A percentile compares a stretch with the other conserved stretches of the same genome.
phyloP scores from a whole-genome alignment of 2,797 vertebrate species.

The Simalia tracyae region DNA sequence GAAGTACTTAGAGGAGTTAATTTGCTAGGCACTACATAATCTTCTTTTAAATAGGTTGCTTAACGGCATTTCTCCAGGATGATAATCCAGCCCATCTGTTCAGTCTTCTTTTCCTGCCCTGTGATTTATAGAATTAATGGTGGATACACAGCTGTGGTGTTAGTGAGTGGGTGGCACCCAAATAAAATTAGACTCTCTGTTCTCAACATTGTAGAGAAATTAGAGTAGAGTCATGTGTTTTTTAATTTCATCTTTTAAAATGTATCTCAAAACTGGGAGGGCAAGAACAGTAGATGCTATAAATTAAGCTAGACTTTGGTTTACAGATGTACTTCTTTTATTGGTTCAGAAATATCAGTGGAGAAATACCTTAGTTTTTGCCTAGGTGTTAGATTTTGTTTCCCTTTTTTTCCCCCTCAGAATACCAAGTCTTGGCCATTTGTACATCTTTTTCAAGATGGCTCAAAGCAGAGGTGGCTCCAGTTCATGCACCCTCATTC shows the following conservation, averaged over 20 bases:
- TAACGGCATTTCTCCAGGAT: background rate
- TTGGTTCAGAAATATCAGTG: background rate
- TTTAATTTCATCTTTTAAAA: background rate
- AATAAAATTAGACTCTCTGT: background rate
- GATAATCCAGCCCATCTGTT: background rate
- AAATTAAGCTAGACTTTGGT: background rate
- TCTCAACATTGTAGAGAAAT: background rate
- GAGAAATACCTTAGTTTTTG: background rate
- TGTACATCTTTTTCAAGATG: background rate
- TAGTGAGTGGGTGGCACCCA: background rate
- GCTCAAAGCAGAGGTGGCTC: background rate
- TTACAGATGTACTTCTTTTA: background rate
- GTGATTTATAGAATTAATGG: background rate
- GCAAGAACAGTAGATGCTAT: background rate
- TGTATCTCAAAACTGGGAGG: background rate
- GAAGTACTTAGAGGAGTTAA: background rate
- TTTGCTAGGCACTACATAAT: background rate
- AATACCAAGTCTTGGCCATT: too few relatives aligned
- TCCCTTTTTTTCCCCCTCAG: background rate
- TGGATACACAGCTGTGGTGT: background rate
- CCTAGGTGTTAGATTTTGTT: background rate
- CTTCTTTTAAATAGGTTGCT: background rate
- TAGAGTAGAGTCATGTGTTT: background rate
- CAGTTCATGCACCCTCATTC: background rate
- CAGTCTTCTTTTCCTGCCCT: background rate